Evolutionary conservation across 2,797 vertebrate species (phyloP).

Genomic region (Rhynchonycteris naso): DNA sequence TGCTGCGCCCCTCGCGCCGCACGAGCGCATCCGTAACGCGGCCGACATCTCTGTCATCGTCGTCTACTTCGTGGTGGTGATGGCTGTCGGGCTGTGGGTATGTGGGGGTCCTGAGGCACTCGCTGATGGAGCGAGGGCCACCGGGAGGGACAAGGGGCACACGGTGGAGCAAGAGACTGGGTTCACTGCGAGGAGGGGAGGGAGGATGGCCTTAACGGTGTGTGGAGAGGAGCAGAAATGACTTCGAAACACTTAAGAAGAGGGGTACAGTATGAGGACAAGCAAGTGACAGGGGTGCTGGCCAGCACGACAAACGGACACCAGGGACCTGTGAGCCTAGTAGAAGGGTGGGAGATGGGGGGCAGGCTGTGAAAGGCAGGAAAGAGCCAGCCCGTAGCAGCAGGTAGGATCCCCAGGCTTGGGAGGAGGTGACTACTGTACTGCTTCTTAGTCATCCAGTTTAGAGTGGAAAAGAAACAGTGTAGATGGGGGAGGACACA

Average conservation of each 20-base stretch:
- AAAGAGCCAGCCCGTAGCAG: background rate
- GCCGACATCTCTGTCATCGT: conserved; percentile 96
- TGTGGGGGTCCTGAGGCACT: conserved; percentile 75
- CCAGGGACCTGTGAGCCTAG: background rate
- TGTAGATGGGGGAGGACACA: background rate
- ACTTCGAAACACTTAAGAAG: background rate
- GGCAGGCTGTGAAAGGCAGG: background rate
- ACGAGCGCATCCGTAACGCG: conserved; percentile 88
- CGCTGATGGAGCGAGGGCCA: background rate
- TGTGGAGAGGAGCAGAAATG: background rate
- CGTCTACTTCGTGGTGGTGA: conserved; percentile 94
- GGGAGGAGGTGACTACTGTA: background rate
- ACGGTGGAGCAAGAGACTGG: rapidly evolving
- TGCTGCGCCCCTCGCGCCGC: rapidly evolving
- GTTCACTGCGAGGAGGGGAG: background rate
- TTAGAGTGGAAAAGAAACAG: background rate
- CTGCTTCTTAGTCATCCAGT: background rate
- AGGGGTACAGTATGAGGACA: background rate
- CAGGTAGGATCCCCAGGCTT: background rate
- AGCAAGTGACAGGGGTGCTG: background rate
- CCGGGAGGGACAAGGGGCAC: rapidly evolving
- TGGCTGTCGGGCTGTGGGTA: conserved; percentile 97
- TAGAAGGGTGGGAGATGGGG: background rate
- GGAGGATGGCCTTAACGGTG: no score
- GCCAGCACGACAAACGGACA: background rate